A percentile compares a stretch with the other conserved stretches of the same genome.
Conservation (phyloP, 2,113 vertebrate genomes). For the Petrocephalus microphthalmus region DNA sequence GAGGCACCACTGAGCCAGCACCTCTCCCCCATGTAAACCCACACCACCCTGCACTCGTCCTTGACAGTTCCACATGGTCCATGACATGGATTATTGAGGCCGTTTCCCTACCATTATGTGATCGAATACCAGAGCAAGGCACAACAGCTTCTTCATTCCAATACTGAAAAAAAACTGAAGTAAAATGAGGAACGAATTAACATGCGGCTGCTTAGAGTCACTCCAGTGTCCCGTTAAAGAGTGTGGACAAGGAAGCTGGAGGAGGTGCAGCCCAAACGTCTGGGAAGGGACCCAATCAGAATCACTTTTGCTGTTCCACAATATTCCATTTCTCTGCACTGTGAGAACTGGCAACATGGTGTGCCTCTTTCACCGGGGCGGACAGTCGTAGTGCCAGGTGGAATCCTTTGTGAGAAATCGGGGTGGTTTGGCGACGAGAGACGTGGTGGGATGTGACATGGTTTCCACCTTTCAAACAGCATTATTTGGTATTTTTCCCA, state of each 20-base stretch:
- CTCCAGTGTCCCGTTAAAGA: not conserved
- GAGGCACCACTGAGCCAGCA: not conserved
- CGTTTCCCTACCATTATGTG: not conserved
- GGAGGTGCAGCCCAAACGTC: not conserved
- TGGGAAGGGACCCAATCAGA: not conserved
- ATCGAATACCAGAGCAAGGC: conserved; percentile 65
- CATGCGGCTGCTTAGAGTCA: not conserved
- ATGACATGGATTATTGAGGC: conserved; percentile 4
- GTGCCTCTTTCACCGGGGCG: not conserved
- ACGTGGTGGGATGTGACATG: not conserved
- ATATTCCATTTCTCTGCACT: not conserved
- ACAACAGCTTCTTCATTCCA: conserved; percentile 69
- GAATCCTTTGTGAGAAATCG: not conserved
- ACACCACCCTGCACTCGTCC: conserved; percentile 3
- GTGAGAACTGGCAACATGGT: not conserved
- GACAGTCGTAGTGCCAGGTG: not conserved
- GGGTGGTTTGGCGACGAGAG: not conserved
- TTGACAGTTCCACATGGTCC: conserved; percentile 7
- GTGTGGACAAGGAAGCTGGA: not conserved
- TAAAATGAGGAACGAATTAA: conserved; percentile 46
- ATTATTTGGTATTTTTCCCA: not conserved
- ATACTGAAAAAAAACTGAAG: conserved; percentile 40
- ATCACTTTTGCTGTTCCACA: not conserved
- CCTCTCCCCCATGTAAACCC: conserved; percentile 1
- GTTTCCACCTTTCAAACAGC: not conserved